Evolutionary conservation across 2,113 vertebrate species (phyloP).

Genomic region (Pseudopodoces humilis): DNA sequence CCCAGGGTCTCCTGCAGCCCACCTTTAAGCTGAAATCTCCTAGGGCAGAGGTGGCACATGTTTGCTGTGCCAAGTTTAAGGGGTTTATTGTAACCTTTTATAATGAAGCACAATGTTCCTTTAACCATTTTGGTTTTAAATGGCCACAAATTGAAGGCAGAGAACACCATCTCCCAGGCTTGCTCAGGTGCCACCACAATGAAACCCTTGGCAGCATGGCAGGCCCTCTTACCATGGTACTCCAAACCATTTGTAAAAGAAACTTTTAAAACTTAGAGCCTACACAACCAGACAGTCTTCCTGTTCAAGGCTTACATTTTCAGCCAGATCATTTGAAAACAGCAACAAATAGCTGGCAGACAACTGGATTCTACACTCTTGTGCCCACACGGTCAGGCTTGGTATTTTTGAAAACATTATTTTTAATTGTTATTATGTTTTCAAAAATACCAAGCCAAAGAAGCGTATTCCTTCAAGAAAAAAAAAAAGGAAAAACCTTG

Average conservation of each 20-base stretch:
- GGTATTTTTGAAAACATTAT: not conserved
- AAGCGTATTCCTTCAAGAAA: not conserved
- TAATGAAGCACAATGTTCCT: not conserved
- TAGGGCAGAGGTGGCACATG: not conserved
- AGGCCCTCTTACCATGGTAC: accelerated
- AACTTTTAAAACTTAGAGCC: not conserved
- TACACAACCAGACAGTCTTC: not conserved
- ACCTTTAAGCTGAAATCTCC: not conserved
- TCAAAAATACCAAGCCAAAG: not conserved
- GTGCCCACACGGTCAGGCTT: not conserved
- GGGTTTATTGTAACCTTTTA: not conserved
- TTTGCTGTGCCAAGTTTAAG: not conserved
- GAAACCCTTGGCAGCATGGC: not conserved
- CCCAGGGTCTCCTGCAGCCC: not conserved
- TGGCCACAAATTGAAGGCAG: not conserved
- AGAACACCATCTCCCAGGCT: not conserved
- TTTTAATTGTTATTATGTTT: too few species aligned
- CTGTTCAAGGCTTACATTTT: not conserved
- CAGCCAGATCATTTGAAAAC: not conserved
- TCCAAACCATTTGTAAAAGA: not conserved
- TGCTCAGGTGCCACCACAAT: not conserved
- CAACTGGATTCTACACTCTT: not conserved
- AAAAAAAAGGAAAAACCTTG: not conserved
- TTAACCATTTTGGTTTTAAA: not conserved
- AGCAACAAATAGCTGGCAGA: not conserved